Percentiles rank a stretch among this genome's conserved stretches.
These are phyloP conservation scores for Larimichthys crocea DNA, from an alignment of 2,113 vertebrate genomes.

Conservation along the genomic window DNA sequence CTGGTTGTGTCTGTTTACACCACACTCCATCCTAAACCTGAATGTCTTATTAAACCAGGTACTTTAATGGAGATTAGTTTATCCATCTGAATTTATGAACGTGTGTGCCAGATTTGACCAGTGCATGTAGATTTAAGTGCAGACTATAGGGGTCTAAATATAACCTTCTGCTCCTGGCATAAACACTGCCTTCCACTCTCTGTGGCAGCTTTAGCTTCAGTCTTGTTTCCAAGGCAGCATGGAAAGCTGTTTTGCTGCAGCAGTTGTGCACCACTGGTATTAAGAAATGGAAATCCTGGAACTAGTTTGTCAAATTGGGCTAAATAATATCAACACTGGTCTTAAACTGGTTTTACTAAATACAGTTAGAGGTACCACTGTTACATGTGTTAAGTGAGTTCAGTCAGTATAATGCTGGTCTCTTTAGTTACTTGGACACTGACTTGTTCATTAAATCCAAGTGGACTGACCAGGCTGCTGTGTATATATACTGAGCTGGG, in stretches of 20 bases:
- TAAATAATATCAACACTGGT: neutral
- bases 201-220: constrained; percentile 28
- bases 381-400: too few species aligned
- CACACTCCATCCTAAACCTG: neutral
- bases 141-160: constrained; percentile 46
- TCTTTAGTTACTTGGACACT: too few species aligned
- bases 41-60: neutral
- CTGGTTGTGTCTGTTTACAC: neutral
- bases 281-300: neutral
- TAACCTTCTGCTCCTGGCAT: constrained; percentile 50
- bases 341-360: neutral
- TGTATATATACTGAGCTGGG: too few species aligned
- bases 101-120: constrained; percentile 15
- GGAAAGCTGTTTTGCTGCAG: constrained; percentile 29
- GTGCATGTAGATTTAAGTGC: constrained; percentile 28
- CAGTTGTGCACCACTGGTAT: constrained; percentile 6
- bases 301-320: neutral
- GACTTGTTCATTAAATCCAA: too few species aligned
- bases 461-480: too few species aligned
- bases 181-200: constrained; percentile 33
- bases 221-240: constrained; percentile 14
- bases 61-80: neutral
- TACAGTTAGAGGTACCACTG: too few species aligned
- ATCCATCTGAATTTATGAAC: neutral
- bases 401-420: too few species aligned